phyloP scores from a whole-genome alignment of 2,797 vertebrate genomes.

The Podarcis siculus region DNA sequence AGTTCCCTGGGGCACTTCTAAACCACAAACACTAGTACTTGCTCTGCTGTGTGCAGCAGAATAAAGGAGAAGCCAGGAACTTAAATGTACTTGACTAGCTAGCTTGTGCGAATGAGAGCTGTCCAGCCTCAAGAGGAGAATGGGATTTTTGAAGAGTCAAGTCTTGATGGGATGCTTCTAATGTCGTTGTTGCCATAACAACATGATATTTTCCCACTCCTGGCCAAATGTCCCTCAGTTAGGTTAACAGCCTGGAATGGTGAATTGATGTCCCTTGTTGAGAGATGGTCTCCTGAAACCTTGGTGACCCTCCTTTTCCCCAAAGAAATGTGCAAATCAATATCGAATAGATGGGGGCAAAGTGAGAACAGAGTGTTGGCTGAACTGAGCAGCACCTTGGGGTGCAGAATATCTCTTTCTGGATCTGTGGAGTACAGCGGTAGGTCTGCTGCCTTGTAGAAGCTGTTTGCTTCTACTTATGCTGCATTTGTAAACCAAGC shows the following conservation, averaged over 20 bases:
- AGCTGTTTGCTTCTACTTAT: background rate
- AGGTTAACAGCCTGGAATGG: background rate
- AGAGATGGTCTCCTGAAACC: background rate
- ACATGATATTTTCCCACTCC: background rate
- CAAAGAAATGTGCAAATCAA: background rate
- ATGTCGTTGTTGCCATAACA: background rate
- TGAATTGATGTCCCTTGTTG: background rate
- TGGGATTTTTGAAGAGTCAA: background rate
- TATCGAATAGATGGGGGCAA: background rate
- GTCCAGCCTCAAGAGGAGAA: background rate
- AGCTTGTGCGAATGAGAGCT: background rate
- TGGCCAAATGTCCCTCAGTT: background rate
- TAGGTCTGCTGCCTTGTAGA: background rate
- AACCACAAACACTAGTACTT: conserved; percentile 26
- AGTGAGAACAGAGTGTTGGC: background rate
- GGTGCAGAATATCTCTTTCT: background rate
- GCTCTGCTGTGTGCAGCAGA: background rate
- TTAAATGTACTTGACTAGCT: conserved; percentile 19
- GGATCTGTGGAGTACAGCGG: background rate
- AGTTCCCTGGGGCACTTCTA: conserved; percentile 36
- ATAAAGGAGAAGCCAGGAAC: background rate
- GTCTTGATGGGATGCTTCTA: background rate
- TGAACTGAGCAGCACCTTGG: background rate
- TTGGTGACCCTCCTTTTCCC: background rate
- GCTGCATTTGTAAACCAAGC: background rate